Evolutionary conservation across 2,888 invertebrate species (phyloP), one percentile per base, ranked within the genome.

Genomic region (Drosophila tripunctata): DNA sequence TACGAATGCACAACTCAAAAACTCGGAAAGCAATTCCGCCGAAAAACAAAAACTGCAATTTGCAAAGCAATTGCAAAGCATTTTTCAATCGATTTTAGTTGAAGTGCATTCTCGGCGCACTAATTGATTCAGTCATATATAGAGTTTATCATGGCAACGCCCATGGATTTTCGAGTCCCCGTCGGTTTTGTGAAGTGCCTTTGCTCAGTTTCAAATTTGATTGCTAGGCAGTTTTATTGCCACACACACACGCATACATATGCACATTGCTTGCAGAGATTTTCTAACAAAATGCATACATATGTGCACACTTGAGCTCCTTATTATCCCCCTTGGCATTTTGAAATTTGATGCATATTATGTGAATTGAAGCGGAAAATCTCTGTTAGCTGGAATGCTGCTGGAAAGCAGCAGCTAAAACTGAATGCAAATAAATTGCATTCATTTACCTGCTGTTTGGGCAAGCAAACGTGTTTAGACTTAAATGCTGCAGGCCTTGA

Each of bases 101-200:
- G 22, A 74, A 75, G 75, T 51, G 54, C 30, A 41, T 47, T 54
- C 27, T 45, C 33, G 35, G 45, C 33, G 33, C 63, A 57, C 71
- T 71, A 71, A 71, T 71, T 71, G 71, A 74, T 75, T 69, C 63
- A 55, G 56, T 57, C 64, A 44, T 27, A 44, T 27, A 50, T 50
- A 48, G 50, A 68, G 75, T 68, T 67, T 68, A 66, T 44, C 40
- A 22, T 41, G 24, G 30, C 27, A 27, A 31, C 47, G 27, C 14
- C 15, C 36, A 24, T 36, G 45, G 30, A 30, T 51, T 40, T 51
- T 48, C n/a, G 36, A 40, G 12, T 24, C 36, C 35, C 24, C 14
- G 4, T 17, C 36, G 27, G n/a, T 36, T 50, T 24, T 52, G 31
- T 69, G 66, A 65, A 72, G 71, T 54, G 57, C n/a, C 15, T 24